Evolutionary conservation across 2,113 vertebrate genomes (phyloP).

Genomic region (Bos indicus): DNA sequence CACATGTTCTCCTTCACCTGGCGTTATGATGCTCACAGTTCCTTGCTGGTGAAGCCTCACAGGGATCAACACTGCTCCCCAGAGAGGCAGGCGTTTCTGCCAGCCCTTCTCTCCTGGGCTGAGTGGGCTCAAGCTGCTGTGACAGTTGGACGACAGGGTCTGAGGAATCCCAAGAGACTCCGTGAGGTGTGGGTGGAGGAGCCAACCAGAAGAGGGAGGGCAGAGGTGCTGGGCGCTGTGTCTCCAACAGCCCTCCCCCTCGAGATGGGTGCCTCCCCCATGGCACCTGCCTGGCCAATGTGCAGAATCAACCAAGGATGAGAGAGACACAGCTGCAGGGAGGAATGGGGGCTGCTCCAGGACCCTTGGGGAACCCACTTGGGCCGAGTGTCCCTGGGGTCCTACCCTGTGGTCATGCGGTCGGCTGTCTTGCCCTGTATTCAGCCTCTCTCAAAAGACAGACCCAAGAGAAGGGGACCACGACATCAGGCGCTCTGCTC

Average conservation of each 20-base stretch:
- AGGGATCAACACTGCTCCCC: neutral
- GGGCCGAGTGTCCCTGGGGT: neutral
- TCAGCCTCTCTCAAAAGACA: neutral
- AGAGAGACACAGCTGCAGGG: neutral
- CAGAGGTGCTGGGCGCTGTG: neutral
- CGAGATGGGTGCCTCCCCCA: neutral
- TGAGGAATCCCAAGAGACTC: neutral
- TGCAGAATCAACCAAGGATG: neutral
- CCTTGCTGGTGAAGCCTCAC: neutral
- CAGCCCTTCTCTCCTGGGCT: neutral
- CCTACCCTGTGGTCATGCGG: neutral
- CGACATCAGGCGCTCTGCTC: neutral
- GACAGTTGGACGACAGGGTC: slow-evolving; percentile 49
- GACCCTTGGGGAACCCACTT: neutral
- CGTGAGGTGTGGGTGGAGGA: neutral
- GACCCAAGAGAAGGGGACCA: neutral
- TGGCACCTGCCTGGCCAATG: neutral
- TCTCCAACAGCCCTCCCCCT: neutral
- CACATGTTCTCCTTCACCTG: neutral
- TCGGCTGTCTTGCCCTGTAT: neutral
- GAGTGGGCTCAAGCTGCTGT: neutral
- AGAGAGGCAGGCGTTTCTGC: neutral
- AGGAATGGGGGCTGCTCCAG: accelerated
- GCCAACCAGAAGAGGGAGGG: neutral
- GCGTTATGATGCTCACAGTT: neutral